Evolutionary conservation across 2,888 invertebrate species (phyloP).

Genomic region (Hydropsyche betteni): DNA sequence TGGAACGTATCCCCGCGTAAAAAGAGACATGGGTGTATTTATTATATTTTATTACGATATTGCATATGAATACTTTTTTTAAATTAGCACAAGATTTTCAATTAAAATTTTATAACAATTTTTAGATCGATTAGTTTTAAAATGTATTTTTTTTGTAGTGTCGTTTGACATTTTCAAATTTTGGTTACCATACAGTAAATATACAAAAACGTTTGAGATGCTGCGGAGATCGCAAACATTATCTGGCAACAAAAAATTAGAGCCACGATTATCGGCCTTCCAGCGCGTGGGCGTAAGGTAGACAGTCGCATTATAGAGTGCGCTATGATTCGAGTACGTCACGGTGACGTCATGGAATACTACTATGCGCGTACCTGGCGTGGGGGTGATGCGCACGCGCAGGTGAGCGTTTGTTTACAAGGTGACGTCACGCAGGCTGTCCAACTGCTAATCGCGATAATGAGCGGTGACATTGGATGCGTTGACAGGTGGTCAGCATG

Average conservation of each 20-base stretch:
- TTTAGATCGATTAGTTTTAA: no score
- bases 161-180: no score
- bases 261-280: background rate
- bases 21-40: no score
- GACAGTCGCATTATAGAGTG: background rate
- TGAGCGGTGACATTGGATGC: no score
- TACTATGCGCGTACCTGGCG: conserved; percentile 6
- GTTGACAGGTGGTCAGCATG: no score
- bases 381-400: conserved; percentile 12
- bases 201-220: background rate
- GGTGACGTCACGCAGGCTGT: conserved; percentile 1
- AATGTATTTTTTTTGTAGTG: no score
- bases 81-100: no score
- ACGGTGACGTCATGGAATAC: conserved; percentile 26
- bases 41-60: no score
- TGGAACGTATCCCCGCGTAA: no score
- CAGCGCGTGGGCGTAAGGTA: background rate
- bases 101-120: no score
- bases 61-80: no score
- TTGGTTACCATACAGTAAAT: background rate
- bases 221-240: background rate
- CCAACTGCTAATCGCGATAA: no score
- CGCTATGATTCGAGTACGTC: background rate
- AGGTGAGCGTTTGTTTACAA: conserved; percentile 29
- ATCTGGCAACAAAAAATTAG: background rate